A percentile compares a stretch with the other conserved stretches of the same genome.
Evolutionary conservation across 2,797 vertebrate genomes (phyloP).

Genomic region (Platalea minor): DNA sequence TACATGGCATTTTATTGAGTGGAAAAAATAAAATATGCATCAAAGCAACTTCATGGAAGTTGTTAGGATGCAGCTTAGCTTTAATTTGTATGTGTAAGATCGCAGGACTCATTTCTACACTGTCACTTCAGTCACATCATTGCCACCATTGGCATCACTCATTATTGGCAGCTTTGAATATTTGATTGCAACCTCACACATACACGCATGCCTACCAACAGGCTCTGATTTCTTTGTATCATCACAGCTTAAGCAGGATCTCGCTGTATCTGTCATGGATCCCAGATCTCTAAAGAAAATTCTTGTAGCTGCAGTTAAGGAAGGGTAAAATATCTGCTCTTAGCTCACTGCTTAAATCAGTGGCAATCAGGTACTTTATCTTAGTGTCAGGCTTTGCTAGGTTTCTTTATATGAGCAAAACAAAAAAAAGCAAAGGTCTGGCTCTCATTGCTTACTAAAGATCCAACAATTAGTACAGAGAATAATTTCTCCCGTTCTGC

Average conservation of each 20-base stretch:
- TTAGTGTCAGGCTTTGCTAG: not conserved
- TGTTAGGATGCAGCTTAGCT: not conserved
- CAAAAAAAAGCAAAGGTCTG: not conserved
- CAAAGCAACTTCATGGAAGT: not conserved
- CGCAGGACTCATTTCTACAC: not conserved
- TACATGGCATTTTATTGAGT: not conserved
- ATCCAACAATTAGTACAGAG: not conserved
- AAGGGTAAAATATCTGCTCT: not conserved
- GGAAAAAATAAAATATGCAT: not conserved
- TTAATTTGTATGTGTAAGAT: not conserved
- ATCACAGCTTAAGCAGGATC: not conserved
- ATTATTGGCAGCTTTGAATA: slow-evolving; percentile 30
- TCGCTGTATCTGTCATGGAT: not conserved
- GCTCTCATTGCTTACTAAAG: not conserved
- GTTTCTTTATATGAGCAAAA: not conserved
- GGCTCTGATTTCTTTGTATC: not conserved
- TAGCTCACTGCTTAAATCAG: not conserved
- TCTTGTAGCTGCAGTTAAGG: not conserved
- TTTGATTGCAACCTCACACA: not conserved
- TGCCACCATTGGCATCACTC: not conserved
- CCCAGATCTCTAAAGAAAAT: not conserved
- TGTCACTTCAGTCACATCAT: not conserved
- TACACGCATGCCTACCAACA: not conserved
- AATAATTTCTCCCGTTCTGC: not conserved
- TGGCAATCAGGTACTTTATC: not conserved